Evolutionary conservation across 2,797 vertebrate species (phyloP).

Genomic region (Alcedo atthis): DNA sequence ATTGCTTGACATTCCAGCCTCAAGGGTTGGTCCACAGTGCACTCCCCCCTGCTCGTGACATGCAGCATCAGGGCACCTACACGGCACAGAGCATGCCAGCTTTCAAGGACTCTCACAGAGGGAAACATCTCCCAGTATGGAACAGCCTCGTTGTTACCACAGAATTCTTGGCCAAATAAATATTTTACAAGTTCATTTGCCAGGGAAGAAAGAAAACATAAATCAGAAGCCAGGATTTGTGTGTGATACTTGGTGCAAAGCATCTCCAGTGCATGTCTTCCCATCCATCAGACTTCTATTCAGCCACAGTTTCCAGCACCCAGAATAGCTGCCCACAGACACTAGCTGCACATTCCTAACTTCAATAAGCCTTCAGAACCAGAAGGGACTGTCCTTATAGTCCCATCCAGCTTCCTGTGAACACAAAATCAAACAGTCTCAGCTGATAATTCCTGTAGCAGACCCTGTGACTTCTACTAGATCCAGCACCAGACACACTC

Average conservation of each 20-base stretch:
- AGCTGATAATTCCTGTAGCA: conserved; percentile 15
- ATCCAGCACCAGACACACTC: neutral
- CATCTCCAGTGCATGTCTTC: neutral
- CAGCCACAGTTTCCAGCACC: neutral
- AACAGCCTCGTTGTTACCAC: neutral
- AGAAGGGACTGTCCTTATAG: neutral
- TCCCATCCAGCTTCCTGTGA: neutral
- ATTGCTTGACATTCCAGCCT: neutral
- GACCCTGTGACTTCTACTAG: neutral
- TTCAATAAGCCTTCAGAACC: neutral
- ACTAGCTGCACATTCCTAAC: neutral
- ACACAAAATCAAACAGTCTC: neutral
- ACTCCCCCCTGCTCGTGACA: neutral
- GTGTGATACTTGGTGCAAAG: neutral
- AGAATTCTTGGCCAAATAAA: neutral
- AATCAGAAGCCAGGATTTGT: neutral
- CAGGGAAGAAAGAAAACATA: neutral
- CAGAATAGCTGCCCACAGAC: neutral
- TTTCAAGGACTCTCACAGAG: neutral
- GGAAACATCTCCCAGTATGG: neutral
- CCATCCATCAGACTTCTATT: neutral
- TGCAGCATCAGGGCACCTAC: neutral
- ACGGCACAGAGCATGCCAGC: rapidly evolving
- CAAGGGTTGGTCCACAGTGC: neutral
- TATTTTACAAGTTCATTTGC: neutral